Evolutionary conservation across 1,140 invertebrate genomes (phyloP), one percentile per base, ranked within the genome.

Genomic region (Drosophila paulistorum): DNA sequence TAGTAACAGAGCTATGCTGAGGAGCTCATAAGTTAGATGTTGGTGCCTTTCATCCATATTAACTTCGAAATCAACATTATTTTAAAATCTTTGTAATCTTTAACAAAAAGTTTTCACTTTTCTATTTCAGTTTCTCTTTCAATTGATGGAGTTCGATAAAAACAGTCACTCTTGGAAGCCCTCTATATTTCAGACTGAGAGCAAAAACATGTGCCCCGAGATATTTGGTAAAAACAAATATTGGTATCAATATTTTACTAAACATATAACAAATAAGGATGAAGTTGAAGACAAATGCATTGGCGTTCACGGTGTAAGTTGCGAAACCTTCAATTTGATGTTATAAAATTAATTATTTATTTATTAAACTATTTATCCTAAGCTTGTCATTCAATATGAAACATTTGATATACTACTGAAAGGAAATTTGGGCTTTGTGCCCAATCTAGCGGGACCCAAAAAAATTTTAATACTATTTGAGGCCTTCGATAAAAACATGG

Each of bases 161-260:
- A 33, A 7, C 11, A 23, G 17, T 3, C 7, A 1, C 2, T 13
- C 37, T 13, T 74, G 72, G 63, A 41, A 67, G 9, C 66, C 66
- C 26, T 41, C 54, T 1, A 55, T 73, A 42, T 55, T 54, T 20
- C 7, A 30, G 5, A 7, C 14, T 35, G n/a, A 11, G 35, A 54
- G 33, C 10, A 65, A 23, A 9, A 60, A 76, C 23, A 45, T 76
- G 39, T 76, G 71, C 55, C 26, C 9, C 0, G 51, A 39, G 7
- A 30, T 75, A 17, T 75, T 64, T 9, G 37, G 74, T 2, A 64
- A 60, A 30, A 30, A 30, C 0, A 35, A 68, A 9, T 20, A 55
- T n/a, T 68, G 59, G 65, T 51, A 69, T 26, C 7, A 13, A 6
- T 76, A 45, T n/a, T 76, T 65, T 65, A 45, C 71, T 7, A 9